Conservation (phyloP, 2,888 invertebrate species). For the Pheosia gnoma region DNA sequence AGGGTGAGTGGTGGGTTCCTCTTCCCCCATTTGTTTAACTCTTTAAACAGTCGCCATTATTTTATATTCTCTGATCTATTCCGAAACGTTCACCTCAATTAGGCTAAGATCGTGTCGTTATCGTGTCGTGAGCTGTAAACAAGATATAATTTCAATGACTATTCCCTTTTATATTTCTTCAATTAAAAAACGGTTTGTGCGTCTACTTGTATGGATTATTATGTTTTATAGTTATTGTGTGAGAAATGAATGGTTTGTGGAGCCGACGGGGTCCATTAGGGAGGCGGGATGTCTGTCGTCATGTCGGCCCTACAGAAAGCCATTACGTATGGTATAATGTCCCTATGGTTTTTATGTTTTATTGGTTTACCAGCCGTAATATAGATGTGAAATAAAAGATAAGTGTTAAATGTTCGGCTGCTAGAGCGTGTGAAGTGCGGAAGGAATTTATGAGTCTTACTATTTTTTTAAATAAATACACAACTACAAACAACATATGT, state of each 20-base stretch:
- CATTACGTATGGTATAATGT: conserved; percentile 4
- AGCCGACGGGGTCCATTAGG: conserved; percentile 40
- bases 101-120: conserved; percentile 7
- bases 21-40: too few relatives aligned
- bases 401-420: conserved; percentile 1
- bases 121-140: conserved; percentile 9
- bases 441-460: background rate
- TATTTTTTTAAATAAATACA: background rate
- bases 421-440: background rate
- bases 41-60: too few relatives aligned
- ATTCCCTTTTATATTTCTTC: conserved; percentile 15
- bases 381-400: conserved; percentile 8
- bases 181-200: conserved; percentile 28
- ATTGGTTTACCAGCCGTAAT: conserved; percentile 8
- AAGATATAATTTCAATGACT: conserved; percentile 3
- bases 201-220: conserved; percentile 29
- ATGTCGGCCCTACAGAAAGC: conserved; percentile 11
- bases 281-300: conserved; percentile 47
- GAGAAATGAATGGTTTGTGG: conserved; percentile 45
- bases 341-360: conserved; percentile 4
- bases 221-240: conserved; percentile 46
- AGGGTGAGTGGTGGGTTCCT: too few relatives aligned
- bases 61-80: background rate
- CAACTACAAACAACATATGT: background rate
- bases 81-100: background rate